A percentile compares a stretch with the other conserved stretches of the same genome.
Conservation (phyloP, 2,888 invertebrate genomes). For the Dorcus parallelipipedus region DNA sequence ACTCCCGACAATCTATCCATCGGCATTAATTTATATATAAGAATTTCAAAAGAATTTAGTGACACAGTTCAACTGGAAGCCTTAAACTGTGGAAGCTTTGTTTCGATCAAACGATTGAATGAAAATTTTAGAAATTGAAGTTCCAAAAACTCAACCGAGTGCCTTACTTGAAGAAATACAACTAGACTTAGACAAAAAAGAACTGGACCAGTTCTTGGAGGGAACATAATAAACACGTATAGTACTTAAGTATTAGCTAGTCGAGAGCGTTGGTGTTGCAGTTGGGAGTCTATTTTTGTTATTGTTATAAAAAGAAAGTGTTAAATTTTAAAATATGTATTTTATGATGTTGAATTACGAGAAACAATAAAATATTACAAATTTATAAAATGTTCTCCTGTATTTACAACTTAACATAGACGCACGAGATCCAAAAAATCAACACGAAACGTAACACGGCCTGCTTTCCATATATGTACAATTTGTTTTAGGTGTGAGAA, state of each 20-base stretch:
- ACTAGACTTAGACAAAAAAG: constrained; percentile 58
- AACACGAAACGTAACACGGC: no score
- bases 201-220: constrained; percentile 61
- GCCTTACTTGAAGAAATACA: constrained; percentile 61
- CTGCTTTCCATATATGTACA: no score
- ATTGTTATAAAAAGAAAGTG: background rate
- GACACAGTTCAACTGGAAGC: no score
- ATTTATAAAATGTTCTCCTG: constrained; percentile 15
- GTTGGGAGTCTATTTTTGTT: constrained; percentile 8
- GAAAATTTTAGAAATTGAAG: constrained; percentile 21
- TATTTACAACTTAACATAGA: constrained; percentile 25
- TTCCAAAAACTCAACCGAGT: constrained; percentile 23
- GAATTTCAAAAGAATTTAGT: no score
- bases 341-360: background rate
- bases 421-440: constrained; percentile 8
- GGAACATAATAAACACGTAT: constrained; percentile 27
- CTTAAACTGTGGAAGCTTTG: no score
- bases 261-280: background rate
- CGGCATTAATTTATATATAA: no score
- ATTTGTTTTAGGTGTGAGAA: no score
- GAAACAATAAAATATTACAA: constrained; percentile 10
- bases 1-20: no score
- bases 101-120: background rate
- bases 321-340: constrained; percentile 1
- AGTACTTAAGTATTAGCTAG: no score